phyloP scores from a whole-genome alignment of 2,113 vertebrate genomes.

The Antigone vipio region DNA sequence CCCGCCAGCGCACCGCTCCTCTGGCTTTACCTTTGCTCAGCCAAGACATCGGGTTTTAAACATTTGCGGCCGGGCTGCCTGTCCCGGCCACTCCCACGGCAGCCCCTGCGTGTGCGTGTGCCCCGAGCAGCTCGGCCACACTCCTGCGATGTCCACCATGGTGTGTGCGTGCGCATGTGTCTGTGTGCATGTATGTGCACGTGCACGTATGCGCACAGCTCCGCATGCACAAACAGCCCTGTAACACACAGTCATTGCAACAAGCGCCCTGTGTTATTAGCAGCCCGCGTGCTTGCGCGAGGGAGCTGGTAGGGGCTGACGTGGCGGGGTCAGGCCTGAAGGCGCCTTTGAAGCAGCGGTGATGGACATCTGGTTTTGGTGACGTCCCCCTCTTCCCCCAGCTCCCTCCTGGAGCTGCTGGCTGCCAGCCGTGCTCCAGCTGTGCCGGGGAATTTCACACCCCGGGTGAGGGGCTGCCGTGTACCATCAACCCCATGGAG shows the following conservation, averaged over 20 bases:
- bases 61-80: not conserved
- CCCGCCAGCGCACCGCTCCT: fast-evolving
- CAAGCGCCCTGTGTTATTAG: fast-evolving
- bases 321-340: not conserved
- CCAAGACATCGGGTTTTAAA: not conserved
- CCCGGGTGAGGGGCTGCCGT: not conserved
- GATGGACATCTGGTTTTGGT: not conserved
- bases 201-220: not conserved
- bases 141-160: not conserved
- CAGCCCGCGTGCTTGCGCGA: not conserved
- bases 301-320: not conserved
- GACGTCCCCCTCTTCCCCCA: too few relatives aligned
- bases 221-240: not conserved
- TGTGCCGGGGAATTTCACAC: not conserved
- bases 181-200: not conserved
- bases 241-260: fast-evolving
- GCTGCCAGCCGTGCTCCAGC: not conserved
- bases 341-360: not conserved
- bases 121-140: not conserved
- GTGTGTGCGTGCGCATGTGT: fast-evolving
- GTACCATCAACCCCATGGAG: not conserved
- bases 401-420: not conserved
- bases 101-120: not conserved
- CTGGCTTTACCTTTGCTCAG: not conserved
- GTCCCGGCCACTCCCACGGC: not conserved